These are phyloP conservation scores for Labeo catla DNA, from an alignment of 2,113 vertebrate species.

Conservation along the genomic window DNA sequence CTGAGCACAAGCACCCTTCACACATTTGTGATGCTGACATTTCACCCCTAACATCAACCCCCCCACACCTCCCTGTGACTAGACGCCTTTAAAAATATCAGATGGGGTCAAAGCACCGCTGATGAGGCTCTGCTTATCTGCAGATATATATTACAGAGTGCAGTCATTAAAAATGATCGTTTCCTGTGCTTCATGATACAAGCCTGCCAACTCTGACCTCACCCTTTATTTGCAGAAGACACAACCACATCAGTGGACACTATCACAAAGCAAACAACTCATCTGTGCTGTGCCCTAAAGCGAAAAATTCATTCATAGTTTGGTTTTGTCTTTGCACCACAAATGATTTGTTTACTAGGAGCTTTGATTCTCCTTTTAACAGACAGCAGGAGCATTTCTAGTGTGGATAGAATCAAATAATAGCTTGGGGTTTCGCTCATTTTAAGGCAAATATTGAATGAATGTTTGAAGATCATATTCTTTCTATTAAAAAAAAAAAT, in stretches of 20 bases:
- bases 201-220: conserved; percentile 37
- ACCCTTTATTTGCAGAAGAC: conserved; percentile 49
- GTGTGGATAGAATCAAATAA: conserved; percentile 21
- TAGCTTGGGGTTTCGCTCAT: conserved; percentile 38
- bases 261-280: conserved; percentile 51
- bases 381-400: conserved; percentile 27
- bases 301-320: conserved; percentile 18
- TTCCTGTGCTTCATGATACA: conserved; percentile 37
- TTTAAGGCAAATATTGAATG: conserved; percentile 52
- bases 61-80: conserved; percentile 2
- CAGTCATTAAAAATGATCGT: conserved; percentile 35
- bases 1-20: conserved; percentile 9
- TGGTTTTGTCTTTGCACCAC: conserved; percentile 22
- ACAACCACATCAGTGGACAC: conserved; percentile 53
- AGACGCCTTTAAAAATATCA: conserved; percentile 31
- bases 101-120: conserved; percentile 7
- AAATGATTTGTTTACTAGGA: conserved; percentile 37
- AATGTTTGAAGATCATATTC: conserved; percentile 53
- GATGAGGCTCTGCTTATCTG: conserved; percentile 31
- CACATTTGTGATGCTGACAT: conserved; percentile 21
- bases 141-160: conserved; percentile 29
- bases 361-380: conserved; percentile 27
- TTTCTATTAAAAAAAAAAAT: conserved; percentile 34
- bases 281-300: conserved; percentile 9
- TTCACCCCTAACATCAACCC: conserved; percentile 13